These are phyloP conservation scores for Ceratosolen fusciceps DNA, from an alignment of 1,140 invertebrate species.

Conservation along the genomic window DNA sequence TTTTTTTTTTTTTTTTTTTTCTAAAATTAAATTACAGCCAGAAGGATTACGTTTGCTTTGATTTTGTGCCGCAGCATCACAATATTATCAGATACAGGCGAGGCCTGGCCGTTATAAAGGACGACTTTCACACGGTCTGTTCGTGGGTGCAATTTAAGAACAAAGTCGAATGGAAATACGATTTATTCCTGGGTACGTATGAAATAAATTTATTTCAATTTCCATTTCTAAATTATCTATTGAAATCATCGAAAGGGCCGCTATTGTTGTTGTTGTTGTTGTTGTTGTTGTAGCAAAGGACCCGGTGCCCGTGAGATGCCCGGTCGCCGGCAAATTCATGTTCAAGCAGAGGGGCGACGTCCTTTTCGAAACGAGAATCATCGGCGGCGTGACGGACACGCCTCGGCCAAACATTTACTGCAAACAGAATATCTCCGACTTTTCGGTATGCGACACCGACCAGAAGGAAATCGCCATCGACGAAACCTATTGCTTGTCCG, in stretches of 20 bases:
- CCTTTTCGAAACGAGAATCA: slow-evolving; percentile 90
- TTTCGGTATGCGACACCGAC: slow-evolving; percentile 93
- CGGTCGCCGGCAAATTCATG: slow-evolving; percentile 95
- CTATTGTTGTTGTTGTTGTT: too few species aligned
- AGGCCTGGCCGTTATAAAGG: slow-evolving; percentile 90
- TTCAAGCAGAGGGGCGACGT: slow-evolving; percentile 92
- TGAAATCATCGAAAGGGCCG: too few species aligned
- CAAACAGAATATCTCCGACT: slow-evolving; percentile 94
- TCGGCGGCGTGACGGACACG: slow-evolving; percentile 93
- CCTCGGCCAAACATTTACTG: slow-evolving; percentile 94
- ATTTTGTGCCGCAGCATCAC: slow-evolving; percentile 95
- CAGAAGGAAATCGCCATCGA: slow-evolving; percentile 94
- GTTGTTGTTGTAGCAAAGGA: slow-evolving; percentile 88
- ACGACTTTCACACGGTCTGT: slow-evolving; percentile 92
- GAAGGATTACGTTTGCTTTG: slow-evolving; percentile 97
- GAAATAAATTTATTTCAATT: slow-evolving; percentile 8
- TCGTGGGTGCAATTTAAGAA: slow-evolving; percentile 94
- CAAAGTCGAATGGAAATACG: slow-evolving; percentile 88
- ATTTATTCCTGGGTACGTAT: slow-evolving; percentile 81
- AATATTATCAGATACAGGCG: slow-evolving; percentile 95
- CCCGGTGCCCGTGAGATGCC: slow-evolving; percentile 93
- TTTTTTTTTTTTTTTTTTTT: too few species aligned
- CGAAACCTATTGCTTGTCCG: slow-evolving; percentile 95
- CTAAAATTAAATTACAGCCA: slow-evolving; percentile 78
- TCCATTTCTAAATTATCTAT: slow-evolving; percentile 26